A percentile compares a stretch with the other conserved stretches of the same genome.
These are phyloP conservation scores for Cataglyphis hispanica DNA, from an alignment of 1,140 invertebrate genomes.

Conservation along the genomic window DNA sequence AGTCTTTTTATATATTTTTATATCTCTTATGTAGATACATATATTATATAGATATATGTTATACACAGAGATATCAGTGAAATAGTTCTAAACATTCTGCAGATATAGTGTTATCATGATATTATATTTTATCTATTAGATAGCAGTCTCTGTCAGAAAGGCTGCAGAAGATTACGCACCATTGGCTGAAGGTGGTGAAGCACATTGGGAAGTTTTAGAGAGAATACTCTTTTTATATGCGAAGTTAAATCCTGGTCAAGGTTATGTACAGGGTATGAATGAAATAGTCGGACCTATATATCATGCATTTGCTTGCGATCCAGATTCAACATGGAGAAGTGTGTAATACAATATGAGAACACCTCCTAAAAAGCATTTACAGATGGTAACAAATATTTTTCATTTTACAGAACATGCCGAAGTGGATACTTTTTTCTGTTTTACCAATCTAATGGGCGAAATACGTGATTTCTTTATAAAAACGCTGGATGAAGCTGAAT, in stretches of 20 bases:
- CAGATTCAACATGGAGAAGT: constrained; percentile 93
- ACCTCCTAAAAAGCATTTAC: neutral
- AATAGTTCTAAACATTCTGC: neutral
- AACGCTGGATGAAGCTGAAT: constrained; percentile 96
- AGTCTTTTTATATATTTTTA: constrained; percentile 24
- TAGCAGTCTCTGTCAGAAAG: constrained; percentile 89
- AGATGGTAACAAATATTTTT: neutral
- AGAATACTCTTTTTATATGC: constrained; percentile 98
- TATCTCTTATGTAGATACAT: neutral
- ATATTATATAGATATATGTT: neutral
- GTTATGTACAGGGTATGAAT: constrained; percentile 99
- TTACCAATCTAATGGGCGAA: constrained; percentile 98
- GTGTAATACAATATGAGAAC: constrained; percentile 55
- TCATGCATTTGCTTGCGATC: constrained; percentile 97
- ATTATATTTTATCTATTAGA: constrained; percentile 83
- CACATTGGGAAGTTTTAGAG: constrained; percentile 99
- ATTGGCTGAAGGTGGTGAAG: constrained; percentile 93
- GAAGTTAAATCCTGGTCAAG: constrained; percentile 98
- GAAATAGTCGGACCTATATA: constrained; percentile 99
- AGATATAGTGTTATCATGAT: neutral
- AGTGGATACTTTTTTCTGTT: constrained; percentile 99
- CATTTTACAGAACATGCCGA: constrained; percentile 94
- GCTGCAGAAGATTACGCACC: constrained; percentile 93
- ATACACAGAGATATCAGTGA: neutral
- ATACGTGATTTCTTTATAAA: constrained; percentile 99